Evolutionary conservation across 2,888 invertebrate species (phyloP), one percentile per base, ranked within the genome.

Genomic region (Trachelus iudaicus): DNA sequence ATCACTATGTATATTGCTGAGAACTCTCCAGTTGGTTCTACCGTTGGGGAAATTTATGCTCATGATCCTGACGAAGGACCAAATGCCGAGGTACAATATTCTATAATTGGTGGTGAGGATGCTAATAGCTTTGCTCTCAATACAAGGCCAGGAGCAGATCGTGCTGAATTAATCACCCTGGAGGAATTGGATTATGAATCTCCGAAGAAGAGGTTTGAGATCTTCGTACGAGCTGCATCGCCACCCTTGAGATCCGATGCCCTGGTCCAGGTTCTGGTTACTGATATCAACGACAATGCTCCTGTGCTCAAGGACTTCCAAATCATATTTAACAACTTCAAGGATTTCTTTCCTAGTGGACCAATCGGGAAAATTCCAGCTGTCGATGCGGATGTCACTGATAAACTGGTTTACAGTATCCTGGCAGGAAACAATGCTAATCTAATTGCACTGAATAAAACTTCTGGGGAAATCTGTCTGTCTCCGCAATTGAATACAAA

Each of bases 141-240:
- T 80, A 95, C 96, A 0, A 93, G 96, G 76, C 96, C 96, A 80
- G 97, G 97, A 0, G 95, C 95, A 0, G 97, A 97, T 85, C 95
- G 96, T 81, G 98, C 98, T 0, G 97, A 98, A 89, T 92, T 99
- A 4, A 94, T 97, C 0, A 98, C 98, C 0, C 95, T 97, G 93
- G 95, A 96, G 0, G 98, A 98, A 87, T 92, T 99, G 69, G 99
- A 99, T 92, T 99, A 98, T 90, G 99, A 99, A 90, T 97, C 97
- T n/a, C 94, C 96, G 0, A 95, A 97, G 81, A 98, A 98, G 91
- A 95, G 95, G 80, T 99, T 97, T 90, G 96, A 97, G 89, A 92
- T 99, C 4, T 94, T 97, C 34, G 95, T 99, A 6, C 93, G 98
- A 77, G 99, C 99, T 0, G 96, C 98, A 0, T 98, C 98, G 83